Evolutionary conservation across 2,888 invertebrate genomes (phyloP), one percentile per base, ranked within the genome.

Genomic region (Galerucella calmariensis): DNA sequence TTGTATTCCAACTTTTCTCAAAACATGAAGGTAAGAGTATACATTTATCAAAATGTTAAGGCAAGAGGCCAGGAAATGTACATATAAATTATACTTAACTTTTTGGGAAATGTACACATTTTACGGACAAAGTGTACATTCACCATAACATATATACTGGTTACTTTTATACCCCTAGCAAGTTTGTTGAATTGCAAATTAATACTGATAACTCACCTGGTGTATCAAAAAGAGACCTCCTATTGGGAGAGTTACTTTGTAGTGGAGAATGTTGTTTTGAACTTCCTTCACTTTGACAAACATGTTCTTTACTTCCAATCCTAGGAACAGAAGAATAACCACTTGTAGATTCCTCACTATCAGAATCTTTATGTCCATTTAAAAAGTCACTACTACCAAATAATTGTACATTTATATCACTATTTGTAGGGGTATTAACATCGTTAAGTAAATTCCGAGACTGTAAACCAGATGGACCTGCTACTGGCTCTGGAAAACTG

Each of bases 311-410:
- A 70, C 84, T 84, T 24, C 83, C 84, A 71, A 85, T 80, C 66
- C 82, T 81, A 67, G 81, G 87, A 69, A 89, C 86, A n/a, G 90
- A 90, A 74, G 90, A 90, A 81, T 90, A 90, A 41, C 90, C 90
- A 84, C 90, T 90, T 14, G 90, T 90, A 68, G 90, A 90, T 81
- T 90, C 90, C 78, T 90, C 90, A 78, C 90, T 90, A 81, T 90
- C 90, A 24, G 90, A 90, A 82, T 89, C 88, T 78, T 90, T 89
- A 80, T 90, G 89, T 56, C 77, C 82, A 72, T 79, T 79, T 59
- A 80, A 69, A 27, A 78, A 70, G 24, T 78, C 77, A 73, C 69
- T 76, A 73, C 70, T 76, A 74, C 62, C 76, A 63, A 72, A 78
- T n/a, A 65, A 41, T 12, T 65, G 63, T 44, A 71, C 67, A 74